Evolutionary conservation across 2,797 vertebrate genomes (phyloP).

Genomic region (Mus caroli): DNA sequence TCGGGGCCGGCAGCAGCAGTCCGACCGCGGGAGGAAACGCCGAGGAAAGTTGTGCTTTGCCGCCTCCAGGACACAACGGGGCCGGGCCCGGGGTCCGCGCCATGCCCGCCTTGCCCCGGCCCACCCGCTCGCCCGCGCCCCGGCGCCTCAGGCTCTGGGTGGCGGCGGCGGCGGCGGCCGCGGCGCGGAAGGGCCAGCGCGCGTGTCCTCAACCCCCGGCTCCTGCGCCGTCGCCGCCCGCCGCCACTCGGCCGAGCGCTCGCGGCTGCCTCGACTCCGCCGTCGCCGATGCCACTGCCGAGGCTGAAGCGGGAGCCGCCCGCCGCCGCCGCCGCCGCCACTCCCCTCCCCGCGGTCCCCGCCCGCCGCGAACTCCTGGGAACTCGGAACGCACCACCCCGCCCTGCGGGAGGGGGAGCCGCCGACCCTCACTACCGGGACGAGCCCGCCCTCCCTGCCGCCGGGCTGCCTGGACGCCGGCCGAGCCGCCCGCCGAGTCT

Average conservation of each 20-base stretch:
- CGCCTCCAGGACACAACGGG: constrained; percentile 72
- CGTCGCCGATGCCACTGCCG: constrained; percentile 77
- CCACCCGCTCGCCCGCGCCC: constrained; percentile 19
- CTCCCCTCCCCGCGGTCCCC: constrained; percentile 81
- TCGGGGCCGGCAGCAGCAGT: constrained; percentile 69
- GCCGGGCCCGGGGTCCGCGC: constrained; percentile 47
- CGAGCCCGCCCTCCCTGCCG: not conserved
- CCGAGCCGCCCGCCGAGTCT: not conserved
- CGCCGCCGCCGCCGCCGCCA: constrained; percentile 78
- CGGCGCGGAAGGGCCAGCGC: constrained; percentile 63
- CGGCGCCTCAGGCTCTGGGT: constrained; percentile 58
- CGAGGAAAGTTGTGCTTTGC: constrained; percentile 82
- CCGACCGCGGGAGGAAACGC: constrained; percentile 70
- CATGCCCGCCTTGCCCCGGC: constrained; percentile 55
- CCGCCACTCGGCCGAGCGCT: constrained; percentile 76
- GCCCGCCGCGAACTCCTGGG: constrained; percentile 84
- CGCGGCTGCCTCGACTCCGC: constrained; percentile 68
- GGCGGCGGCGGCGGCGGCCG: constrained; percentile 67
- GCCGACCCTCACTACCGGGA: constrained; percentile 49
- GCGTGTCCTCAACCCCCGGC: constrained; percentile 71
- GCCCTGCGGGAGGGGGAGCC: constrained; percentile 71
- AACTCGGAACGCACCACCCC: constrained; percentile 85
- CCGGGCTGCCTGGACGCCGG: not conserved
- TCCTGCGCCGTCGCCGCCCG: constrained; percentile 70
- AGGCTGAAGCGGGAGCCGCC: constrained; percentile 80